These are phyloP conservation scores for Urophycis tenuis DNA, from an alignment of 2,797 vertebrate species.

Conservation along the genomic window DNA sequence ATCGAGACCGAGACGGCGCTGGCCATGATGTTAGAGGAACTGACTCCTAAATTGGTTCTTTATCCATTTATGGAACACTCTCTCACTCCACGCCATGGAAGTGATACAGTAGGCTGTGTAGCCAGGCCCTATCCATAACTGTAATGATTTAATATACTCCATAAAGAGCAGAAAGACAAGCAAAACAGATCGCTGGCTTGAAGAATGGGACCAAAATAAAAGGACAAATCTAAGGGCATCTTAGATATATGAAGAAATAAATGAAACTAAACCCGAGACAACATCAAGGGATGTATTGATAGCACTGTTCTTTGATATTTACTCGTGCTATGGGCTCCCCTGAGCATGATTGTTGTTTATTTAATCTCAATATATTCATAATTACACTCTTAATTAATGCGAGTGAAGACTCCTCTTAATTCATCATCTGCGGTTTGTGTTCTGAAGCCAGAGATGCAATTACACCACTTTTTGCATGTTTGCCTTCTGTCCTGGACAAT, in stretches of 20 bases:
- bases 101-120: constrained; percentile 38
- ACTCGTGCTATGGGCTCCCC: constrained; percentile 58
- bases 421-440: constrained; percentile 57
- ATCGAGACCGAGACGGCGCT: constrained; percentile 56
- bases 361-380: constrained; percentile 72
- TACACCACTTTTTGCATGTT: constrained; percentile 66
- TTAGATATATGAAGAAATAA: not conserved
- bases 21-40: constrained; percentile 50
- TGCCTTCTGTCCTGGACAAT: constrained; percentile 59
- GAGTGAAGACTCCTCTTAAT: constrained; percentile 61
- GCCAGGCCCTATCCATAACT: constrained; percentile 36
- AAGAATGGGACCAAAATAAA: not conserved
- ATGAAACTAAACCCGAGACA: not conserved
- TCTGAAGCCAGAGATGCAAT: constrained; percentile 65
- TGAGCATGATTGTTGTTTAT: constrained; percentile 48
- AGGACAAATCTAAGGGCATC: not conserved
- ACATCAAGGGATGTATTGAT: constrained; percentile 48
- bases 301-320: constrained; percentile 44
- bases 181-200: constrained; percentile 1
- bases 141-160: constrained; percentile 30
- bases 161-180: not conserved
- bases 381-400: constrained; percentile 71
- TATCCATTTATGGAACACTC: constrained; percentile 56
- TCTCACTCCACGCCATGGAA: constrained; percentile 47
- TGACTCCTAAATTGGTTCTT: constrained; percentile 56